phyloP scores from a whole-genome alignment of 2,113 vertebrate species.

The Ammodytes dubius region DNA sequence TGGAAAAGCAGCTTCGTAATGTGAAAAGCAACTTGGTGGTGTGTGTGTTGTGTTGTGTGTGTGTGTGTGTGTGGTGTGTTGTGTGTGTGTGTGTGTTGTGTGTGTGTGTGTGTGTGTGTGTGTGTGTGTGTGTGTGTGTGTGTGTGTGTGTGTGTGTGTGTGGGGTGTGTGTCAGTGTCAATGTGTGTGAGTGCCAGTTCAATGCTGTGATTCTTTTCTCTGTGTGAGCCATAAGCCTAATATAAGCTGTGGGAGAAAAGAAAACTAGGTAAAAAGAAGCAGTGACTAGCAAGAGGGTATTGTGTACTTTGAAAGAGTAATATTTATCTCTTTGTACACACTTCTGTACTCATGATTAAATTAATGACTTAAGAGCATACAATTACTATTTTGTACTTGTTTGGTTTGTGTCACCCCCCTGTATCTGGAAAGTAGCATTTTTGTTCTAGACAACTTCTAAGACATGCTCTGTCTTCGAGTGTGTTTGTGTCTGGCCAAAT shows the following conservation, averaged over 20 bases:
- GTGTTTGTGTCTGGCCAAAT: slow-evolving; percentile 36
- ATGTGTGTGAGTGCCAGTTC: slow-evolving; percentile 27
- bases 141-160: slow-evolving; percentile 12
- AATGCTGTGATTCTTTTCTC: slow-evolving; percentile 47
- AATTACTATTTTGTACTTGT: not conserved
- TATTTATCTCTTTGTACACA: slow-evolving; percentile 19
- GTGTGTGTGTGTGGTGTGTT: slow-evolving; percentile 8
- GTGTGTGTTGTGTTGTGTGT: slow-evolving; percentile 30
- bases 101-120: not conserved
- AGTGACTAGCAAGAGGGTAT: not conserved
- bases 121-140: slow-evolving; percentile 23
- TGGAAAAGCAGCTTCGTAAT: slow-evolving; percentile 41
- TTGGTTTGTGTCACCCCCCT: not conserved
- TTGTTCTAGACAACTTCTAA: slow-evolving; percentile 24
- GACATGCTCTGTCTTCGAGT: slow-evolving; percentile 4
- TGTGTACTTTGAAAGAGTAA: too few relatives aligned
- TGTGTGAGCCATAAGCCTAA: slow-evolving; percentile 8
- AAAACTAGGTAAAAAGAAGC: not conserved
- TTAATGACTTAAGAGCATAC: not conserved
- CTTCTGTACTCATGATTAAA: slow-evolving; percentile 2
- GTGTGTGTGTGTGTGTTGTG: slow-evolving; percentile 12
- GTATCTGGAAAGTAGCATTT: slow-evolving; percentile 15
- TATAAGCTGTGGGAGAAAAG: not conserved
- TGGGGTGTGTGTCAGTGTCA: not conserved
- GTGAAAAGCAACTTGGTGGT: slow-evolving; percentile 56